Conservation (phyloP, 2,888 invertebrate species). For the Nymphalis urticae region DNA sequence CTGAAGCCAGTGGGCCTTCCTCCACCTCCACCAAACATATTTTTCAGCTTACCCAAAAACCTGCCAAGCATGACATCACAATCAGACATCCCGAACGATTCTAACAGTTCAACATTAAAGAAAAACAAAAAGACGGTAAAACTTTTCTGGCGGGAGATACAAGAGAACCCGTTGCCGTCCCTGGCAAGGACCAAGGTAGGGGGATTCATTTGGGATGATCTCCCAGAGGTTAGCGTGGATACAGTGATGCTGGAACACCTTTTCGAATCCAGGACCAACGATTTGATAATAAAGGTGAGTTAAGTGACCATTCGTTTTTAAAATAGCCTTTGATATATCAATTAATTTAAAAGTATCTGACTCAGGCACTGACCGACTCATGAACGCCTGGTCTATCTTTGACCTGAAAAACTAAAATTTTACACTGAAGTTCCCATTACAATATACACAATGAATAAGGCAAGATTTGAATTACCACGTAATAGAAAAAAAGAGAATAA, state of each 20-base stretch:
- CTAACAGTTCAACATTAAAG: slow-evolving; percentile 81
- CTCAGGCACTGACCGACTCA: no score
- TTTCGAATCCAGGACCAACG: slow-evolving; percentile 98
- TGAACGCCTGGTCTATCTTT: no score
- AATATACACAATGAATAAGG: no score
- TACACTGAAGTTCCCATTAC: no score
- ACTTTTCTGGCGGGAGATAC: slow-evolving; percentile 98
- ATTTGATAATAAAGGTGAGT: slow-evolving; percentile 91
- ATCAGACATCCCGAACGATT: slow-evolving; percentile 65
- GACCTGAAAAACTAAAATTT: no score
- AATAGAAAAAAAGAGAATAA: no score
- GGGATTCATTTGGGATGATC: slow-evolving; percentile 95
- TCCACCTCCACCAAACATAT: slow-evolving; percentile 77
- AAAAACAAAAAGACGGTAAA: slow-evolving; percentile 98
- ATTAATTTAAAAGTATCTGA: no score
- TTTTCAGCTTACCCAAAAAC: slow-evolving; percentile 68
- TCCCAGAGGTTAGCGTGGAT: slow-evolving; percentile 92
- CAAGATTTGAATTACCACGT: no score
- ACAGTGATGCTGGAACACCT: slow-evolving; percentile 96
- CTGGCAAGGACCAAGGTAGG: slow-evolving; percentile 81
- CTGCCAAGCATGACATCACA: slow-evolving; percentile 60
- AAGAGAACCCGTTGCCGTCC: slow-evolving; percentile 85
- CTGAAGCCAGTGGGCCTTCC: slow-evolving; percentile 75
- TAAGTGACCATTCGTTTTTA: not conserved
- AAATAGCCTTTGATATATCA: no score